Evolutionary conservation across 1,140 invertebrate genomes (phyloP), one percentile per base, ranked within the genome.

Genomic region (Papilio polyxenes): DNA sequence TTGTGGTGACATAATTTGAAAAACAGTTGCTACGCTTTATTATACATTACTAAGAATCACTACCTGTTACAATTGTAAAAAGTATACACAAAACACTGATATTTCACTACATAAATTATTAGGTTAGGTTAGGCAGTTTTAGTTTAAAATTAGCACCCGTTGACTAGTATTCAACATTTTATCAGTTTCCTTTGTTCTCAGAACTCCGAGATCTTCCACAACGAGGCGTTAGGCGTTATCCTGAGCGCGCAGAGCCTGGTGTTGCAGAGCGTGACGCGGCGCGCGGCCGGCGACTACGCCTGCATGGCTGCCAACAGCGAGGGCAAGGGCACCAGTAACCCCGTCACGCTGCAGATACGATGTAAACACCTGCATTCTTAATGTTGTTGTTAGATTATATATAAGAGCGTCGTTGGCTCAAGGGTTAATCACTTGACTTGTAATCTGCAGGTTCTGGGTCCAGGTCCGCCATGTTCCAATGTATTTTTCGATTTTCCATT

Each of bases 201-300:
- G 97, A 96, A 96, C 74, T 95, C 96, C 76, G 97, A 98, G 89
- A 95, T 98, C 81, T 96, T 96, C 92, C 97, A 97, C 92, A 98
- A 98, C 92, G 96, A 96, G 48, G 96, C 96, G 5, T 96, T 96
- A 15, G 97, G 97, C 17, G 95, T 98, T 11, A 97, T 98, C 80
- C 95, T 98, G 82, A 98, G 97, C 89, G 97, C 98, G 90, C 96
- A 97, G 87, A 98, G 97, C 85, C 93, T 98, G 78, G 97, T 98
- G 0, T 95, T 98, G 48, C 97, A 98, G 89, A 96, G 96, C 81
- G 96, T 98, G 72, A 97, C 96, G n/a, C 95, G 97, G 81, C 95
- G 96, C 80, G 96, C 97, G 3, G 97, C 97, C 6, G 98, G 98
- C 1, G 96, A 97, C 88, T 98, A 98, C 90, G 97, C 97, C 53